Conservation (phyloP, 2,797 vertebrate genomes). For the Paramormyrops hopkinsi region DNA sequence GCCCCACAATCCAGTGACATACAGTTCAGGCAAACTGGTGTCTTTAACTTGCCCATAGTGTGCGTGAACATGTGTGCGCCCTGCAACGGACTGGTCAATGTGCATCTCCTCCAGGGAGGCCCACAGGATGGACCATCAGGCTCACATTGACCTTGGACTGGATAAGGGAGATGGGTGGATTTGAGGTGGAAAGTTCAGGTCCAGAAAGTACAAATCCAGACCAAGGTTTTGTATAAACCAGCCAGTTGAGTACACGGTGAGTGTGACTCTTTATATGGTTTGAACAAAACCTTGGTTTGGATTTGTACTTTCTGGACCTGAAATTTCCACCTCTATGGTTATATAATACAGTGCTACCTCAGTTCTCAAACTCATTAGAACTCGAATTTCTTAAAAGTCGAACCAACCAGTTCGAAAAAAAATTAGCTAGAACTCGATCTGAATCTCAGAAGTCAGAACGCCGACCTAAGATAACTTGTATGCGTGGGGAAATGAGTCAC, state of each 20-base stretch:
- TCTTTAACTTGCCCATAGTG: background rate
- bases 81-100: background rate
- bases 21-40: background rate
- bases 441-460: too few species aligned
- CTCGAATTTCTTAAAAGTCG: too few species aligned
- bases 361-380: too few species aligned
- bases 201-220: background rate
- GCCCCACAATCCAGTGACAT: background rate
- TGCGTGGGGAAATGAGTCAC: too few species aligned
- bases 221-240: background rate
- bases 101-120: background rate
- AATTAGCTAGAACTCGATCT: too few species aligned
- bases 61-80: background rate
- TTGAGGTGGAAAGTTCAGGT: background rate
- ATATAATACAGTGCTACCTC: background rate
- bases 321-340: background rate
- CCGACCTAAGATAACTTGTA: too few species aligned
- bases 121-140: background rate
- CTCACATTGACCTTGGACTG: background rate
- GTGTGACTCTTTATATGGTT: background rate
- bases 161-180: background rate
- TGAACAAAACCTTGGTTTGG: background rate
- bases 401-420: too few species aligned
- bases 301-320: background rate
- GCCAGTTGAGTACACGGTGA: background rate